These are phyloP conservation scores for Ramphastos sulfuratus DNA, from an alignment of 2,113 vertebrate species.

Conservation along the genomic window DNA sequence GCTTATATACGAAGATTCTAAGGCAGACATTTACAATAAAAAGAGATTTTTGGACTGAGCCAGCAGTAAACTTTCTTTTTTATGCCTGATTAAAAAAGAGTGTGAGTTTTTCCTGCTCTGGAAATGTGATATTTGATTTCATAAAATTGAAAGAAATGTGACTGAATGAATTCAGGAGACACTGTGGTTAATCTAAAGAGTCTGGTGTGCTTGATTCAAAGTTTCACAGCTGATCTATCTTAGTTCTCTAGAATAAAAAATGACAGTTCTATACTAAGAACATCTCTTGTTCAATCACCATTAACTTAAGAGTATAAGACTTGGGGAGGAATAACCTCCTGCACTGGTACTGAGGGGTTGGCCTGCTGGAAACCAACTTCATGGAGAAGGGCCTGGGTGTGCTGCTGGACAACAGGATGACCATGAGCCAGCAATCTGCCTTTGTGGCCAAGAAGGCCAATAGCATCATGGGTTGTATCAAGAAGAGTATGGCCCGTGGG, in stretches of 20 bases:
- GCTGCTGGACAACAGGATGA: no score
- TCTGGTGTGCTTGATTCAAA: neutral
- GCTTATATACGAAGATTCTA: neutral
- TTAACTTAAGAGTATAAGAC: neutral
- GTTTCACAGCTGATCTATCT: neutral
- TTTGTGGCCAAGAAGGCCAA: no score
- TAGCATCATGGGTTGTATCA: no score
- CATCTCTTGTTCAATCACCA: neutral
- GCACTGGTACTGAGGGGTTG: no score
- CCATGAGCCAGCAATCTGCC: no score
- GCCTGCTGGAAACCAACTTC: no score
- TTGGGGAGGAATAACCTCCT: no score
- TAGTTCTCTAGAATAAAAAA: neutral
- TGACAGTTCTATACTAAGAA: neutral
- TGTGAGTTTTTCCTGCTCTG: neutral
- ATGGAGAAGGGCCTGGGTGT: no score
- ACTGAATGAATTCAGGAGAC: neutral
- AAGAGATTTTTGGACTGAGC: neutral
- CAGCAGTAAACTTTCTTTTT: neutral
- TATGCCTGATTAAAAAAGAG: neutral
- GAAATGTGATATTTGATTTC: neutral
- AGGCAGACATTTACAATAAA: neutral
- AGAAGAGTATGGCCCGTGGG: no score
- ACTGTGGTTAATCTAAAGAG: neutral
- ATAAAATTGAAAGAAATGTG: neutral